These are phyloP conservation scores for Drosophila tanythrix DNA, from an alignment of 2,888 invertebrate genomes.

Conservation along the genomic window DNA sequence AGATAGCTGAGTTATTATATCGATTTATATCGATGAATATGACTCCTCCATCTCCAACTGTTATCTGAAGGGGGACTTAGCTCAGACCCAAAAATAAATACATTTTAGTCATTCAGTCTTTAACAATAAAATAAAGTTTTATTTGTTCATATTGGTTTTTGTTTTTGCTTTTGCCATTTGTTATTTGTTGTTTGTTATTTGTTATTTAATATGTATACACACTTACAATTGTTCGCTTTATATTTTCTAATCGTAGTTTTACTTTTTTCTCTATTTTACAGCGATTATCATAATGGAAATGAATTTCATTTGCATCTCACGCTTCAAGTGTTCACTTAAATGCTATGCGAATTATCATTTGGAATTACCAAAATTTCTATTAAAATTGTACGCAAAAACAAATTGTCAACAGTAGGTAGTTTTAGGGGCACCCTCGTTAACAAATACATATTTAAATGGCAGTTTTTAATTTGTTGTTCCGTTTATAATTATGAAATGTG, in stretches of 20 bases:
- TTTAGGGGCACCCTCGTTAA: slow-evolving; percentile 16
- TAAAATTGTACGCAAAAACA: slow-evolving; percentile 47
- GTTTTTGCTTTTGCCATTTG: slow-evolving; percentile 50
- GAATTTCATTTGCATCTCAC: slow-evolving; percentile 48
- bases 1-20: neutral
- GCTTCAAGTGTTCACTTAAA: slow-evolving; percentile 59
- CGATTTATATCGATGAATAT: neutral
- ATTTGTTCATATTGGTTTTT: slow-evolving; percentile 65
- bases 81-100: slow-evolving; percentile 6
- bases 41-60: neutral
- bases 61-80: neutral
- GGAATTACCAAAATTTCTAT: slow-evolving; percentile 34
- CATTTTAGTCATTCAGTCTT: slow-evolving; percentile 78
- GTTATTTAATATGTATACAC: slow-evolving; percentile 60
- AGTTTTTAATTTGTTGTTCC: slow-evolving; percentile 47
- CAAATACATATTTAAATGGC: slow-evolving; percentile 65
- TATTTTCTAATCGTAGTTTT: slow-evolving; percentile 13
- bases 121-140: slow-evolving; percentile 82
- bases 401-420: slow-evolving; percentile 54
- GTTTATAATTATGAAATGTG: slow-evolving; percentile 20
- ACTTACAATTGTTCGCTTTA: slow-evolving; percentile 61
- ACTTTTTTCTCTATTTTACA: slow-evolving; percentile 65
- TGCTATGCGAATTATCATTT: slow-evolving; percentile 51
- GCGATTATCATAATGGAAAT: slow-evolving; percentile 55
- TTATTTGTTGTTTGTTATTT: slow-evolving; percentile 33